Percentiles rank a stretch among this genome's conserved stretches.
Conservation (phyloP, 37 sponge, comb jelly and placozoan species). For the Tethya wilhelma region DNA sequence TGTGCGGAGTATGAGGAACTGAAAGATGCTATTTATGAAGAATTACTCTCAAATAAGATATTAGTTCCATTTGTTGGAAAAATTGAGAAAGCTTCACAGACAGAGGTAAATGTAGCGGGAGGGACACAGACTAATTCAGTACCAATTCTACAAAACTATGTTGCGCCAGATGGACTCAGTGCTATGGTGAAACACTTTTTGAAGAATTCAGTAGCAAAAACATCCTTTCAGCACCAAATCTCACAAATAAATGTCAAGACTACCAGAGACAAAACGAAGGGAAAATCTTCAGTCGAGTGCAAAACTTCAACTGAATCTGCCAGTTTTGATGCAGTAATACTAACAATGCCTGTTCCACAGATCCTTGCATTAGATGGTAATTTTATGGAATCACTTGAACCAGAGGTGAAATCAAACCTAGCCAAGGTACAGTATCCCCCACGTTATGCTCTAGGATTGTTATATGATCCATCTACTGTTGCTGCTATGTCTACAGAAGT, state of each 20-base stretch:
- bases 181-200: conserved; percentile 52
- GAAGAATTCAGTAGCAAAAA: conserved; percentile 9
- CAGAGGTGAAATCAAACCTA: conserved; percentile 6
- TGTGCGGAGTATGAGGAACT: neutral
- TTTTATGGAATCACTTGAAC: neutral
- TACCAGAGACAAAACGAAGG: neutral
- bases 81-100: conserved; percentile 46
- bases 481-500: neutral
- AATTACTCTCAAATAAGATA: conserved; percentile 11
- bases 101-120: neutral
- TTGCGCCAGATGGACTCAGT: conserved; percentile 53
- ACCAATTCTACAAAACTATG: conserved; percentile 28
- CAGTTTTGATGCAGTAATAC: conserved; percentile 42
- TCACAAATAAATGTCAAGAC: neutral
- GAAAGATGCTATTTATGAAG: conserved; percentile 26
- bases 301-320: neutral
- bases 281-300: neutral
- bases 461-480: conserved; percentile 13
- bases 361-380: conserved; percentile 29
- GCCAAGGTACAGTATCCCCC: conserved; percentile 50
- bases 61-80: conserved; percentile 34
- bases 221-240: neutral
- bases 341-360: conserved; percentile 70
- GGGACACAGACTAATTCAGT: too few species aligned
- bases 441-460: conserved; percentile 69